Evolutionary conservation across 2,888 invertebrate genomes (phyloP).

Genomic region (Biston stratarius): DNA sequence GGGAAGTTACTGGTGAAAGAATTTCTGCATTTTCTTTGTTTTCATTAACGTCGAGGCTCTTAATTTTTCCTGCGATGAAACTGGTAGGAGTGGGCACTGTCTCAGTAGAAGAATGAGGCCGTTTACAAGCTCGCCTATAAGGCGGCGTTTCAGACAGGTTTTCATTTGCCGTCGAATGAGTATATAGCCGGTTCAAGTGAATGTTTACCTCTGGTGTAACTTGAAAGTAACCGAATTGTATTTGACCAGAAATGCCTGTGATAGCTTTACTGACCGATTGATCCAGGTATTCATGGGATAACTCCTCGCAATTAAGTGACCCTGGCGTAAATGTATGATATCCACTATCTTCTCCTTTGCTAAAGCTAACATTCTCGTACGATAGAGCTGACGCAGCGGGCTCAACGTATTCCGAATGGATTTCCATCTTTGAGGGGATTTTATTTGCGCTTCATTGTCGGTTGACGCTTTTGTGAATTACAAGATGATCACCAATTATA

Average conservation of each 20-base stretch:
- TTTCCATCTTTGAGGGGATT: slow-evolving; percentile 61
- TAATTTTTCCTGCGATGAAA: slow-evolving; percentile 74
- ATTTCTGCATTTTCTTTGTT: slow-evolving; percentile 56
- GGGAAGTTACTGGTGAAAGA: slow-evolving; percentile 45
- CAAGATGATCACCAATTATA: background rate
- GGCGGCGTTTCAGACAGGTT: slow-evolving; percentile 59
- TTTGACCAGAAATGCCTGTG: slow-evolving; percentile 58
- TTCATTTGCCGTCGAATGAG: slow-evolving; percentile 44
- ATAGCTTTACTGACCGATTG: slow-evolving; percentile 53
- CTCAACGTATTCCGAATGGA: slow-evolving; percentile 64
- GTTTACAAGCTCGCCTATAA: slow-evolving; percentile 67
- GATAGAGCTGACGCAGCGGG: slow-evolving; percentile 64
- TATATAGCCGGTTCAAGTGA: slow-evolving; percentile 49
- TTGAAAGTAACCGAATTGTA: slow-evolving; percentile 56
- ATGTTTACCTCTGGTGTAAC: slow-evolving; percentile 58
- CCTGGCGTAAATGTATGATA: slow-evolving; percentile 78
- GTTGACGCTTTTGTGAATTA: slow-evolving; percentile 2
- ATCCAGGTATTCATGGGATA: slow-evolving; percentile 66
- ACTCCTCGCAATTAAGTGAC: slow-evolving; percentile 68
- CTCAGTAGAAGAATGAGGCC: slow-evolving; percentile 64
- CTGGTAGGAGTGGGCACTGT: slow-evolving; percentile 74
- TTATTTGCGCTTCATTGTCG: slow-evolving; percentile 39
- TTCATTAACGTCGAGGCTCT: slow-evolving; percentile 73
- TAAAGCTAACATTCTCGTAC: slow-evolving; percentile 62
- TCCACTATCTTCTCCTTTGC: slow-evolving; percentile 78